phyloP scores from a whole-genome alignment of 2,113 vertebrate genomes.

The Chaenocephalus aceratus region DNA sequence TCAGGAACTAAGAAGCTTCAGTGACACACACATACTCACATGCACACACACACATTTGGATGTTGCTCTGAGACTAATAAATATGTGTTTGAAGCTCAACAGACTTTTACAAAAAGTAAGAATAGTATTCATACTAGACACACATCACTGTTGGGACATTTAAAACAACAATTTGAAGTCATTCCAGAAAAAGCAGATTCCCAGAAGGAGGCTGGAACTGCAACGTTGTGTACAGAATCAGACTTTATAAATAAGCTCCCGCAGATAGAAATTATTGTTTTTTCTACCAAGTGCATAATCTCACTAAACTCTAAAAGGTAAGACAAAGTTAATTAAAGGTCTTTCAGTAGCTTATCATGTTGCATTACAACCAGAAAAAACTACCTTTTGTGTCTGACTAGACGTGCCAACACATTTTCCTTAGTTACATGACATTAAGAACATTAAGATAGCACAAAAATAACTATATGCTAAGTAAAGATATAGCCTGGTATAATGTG shows the following conservation, averaged over 20 bases:
- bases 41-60: constrained; percentile 23
- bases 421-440: neutral
- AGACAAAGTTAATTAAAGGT: neutral
- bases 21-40: no score
- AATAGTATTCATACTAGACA: constrained; percentile 23
- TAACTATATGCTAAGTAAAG: no score
- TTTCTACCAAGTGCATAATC: neutral
- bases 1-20: constrained; percentile 1
- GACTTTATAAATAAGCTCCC: neutral
- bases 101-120: constrained; percentile 31
- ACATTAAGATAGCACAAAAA: no score
- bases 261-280: neutral
- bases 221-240: constrained; percentile 1
- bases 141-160: constrained; percentile 26
- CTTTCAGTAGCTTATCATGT: neutral
- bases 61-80: constrained; percentile 58
- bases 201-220: neutral
- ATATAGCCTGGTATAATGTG: no score
- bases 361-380: constrained; percentile 13
- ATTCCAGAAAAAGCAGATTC: neutral
- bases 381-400: neutral
- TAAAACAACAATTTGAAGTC: constrained; percentile 11
- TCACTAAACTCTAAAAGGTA: neutral
- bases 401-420: neutral
- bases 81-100: constrained; percentile 40